phyloP scores from a whole-genome alignment of 1,140 invertebrate species.

The Aphis craccivora region DNA sequence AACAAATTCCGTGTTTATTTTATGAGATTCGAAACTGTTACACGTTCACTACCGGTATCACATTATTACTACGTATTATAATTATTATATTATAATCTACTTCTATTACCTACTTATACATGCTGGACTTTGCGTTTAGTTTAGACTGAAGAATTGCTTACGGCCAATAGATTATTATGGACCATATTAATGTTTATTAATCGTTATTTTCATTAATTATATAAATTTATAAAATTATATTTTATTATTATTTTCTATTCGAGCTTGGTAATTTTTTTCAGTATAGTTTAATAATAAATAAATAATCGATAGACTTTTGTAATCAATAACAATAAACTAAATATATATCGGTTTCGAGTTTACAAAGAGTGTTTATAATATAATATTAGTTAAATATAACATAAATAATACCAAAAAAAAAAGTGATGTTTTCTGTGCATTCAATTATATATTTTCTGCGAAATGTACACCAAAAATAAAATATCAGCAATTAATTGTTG shows the following conservation, averaged over 20 bases:
- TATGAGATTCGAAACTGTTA: background rate
- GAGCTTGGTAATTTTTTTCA: background rate
- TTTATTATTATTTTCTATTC: background rate
- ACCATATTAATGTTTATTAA: background rate
- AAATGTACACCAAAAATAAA: background rate
- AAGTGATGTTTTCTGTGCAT: background rate
- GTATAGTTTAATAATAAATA: background rate
- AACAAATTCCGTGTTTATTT: background rate
- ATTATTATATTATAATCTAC: too few species aligned
- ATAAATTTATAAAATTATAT: too few species aligned
- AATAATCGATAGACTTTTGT: background rate
- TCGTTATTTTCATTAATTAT: too few species aligned
- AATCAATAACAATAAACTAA: background rate
- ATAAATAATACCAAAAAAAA: background rate
- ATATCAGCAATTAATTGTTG: background rate
- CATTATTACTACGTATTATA: background rate
- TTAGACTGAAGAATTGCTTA: background rate
- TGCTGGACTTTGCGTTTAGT: background rate
- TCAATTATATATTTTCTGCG: background rate
- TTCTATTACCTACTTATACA: too few species aligned
- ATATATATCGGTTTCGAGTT: too few species aligned
- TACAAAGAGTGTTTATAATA: background rate
- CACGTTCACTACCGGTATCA: background rate
- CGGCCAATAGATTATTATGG: accelerated
- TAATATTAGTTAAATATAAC: background rate